These are phyloP conservation scores for Eubucco bourcierii DNA, from an alignment of 2,113 vertebrate species.

Conservation along the genomic window DNA sequence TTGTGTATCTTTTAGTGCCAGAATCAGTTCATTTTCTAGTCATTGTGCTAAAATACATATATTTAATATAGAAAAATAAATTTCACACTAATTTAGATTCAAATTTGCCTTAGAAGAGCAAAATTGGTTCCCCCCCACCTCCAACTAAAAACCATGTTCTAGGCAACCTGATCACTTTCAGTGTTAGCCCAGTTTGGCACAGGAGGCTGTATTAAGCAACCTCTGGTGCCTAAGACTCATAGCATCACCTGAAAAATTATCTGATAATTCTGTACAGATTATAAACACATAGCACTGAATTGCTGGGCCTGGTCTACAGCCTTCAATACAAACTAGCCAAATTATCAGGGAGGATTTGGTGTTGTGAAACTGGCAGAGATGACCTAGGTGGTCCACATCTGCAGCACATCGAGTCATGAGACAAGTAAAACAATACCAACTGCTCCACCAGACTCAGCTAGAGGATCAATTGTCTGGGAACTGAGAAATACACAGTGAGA, in stretches of 20 bases:
- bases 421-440: not conserved
- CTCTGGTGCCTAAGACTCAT: not conserved
- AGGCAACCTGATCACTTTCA: not conserved
- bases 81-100: not conserved
- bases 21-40: not conserved
- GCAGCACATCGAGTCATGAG: not conserved
- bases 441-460: not conserved
- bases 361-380: not conserved
- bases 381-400: not conserved
- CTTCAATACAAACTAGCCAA: not conserved
- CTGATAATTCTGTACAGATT: not conserved
- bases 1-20: not conserved
- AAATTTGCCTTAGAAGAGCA: not conserved
- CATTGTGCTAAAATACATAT: not conserved
- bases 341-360: not conserved
- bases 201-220: not conserved
- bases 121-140: not conserved
- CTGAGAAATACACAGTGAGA: not conserved
- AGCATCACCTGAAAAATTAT: not conserved
- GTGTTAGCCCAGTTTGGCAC: not conserved
- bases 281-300: not conserved
- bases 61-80: not conserved
- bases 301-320: not conserved
- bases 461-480: not conserved
- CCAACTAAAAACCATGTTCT: too few species aligned